A percentile compares a stretch with the other conserved stretches of the same genome.
Evolutionary conservation across 2,797 vertebrate species (phyloP).

Genomic region (Graptemys geographica): DNA sequence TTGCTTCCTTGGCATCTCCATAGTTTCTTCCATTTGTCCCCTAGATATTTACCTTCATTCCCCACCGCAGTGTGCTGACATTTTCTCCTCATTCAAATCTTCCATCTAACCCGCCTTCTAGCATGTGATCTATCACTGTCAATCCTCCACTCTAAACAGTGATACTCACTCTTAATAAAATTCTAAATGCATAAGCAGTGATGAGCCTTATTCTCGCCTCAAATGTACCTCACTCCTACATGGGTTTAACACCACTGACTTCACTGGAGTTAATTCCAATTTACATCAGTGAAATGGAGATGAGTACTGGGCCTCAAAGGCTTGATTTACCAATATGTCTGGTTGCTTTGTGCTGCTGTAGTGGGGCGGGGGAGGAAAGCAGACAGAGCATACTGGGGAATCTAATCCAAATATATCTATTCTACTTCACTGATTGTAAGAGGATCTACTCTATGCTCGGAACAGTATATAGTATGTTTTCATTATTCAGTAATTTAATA

Average conservation of each 20-base stretch:
- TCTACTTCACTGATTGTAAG: not conserved
- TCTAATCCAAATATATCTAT: not conserved
- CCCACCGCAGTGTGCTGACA: not conserved
- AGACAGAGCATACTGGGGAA: not conserved
- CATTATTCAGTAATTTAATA: not conserved
- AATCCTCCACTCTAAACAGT: not conserved
- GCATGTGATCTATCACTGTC: not conserved
- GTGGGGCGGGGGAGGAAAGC: not conserved
- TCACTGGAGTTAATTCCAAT: not conserved
- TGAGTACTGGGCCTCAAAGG: not conserved
- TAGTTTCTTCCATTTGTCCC: not conserved
- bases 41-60: not conserved
- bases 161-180: not conserved
- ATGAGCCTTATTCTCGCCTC: not conserved
- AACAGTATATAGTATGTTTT: rapidly evolving
- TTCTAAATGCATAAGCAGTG: not conserved
- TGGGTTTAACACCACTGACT: not conserved
- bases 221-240: not conserved
- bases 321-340: rapidly evolving
- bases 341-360: not conserved
- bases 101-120: not conserved
- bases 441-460: not conserved
- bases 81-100: not conserved
- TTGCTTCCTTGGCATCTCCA: not conserved
- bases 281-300: not conserved